Base-by-base conservation (phyloP, 2,113 vertebrate genomes). In the Thamnophis sirtalis region DNA sequence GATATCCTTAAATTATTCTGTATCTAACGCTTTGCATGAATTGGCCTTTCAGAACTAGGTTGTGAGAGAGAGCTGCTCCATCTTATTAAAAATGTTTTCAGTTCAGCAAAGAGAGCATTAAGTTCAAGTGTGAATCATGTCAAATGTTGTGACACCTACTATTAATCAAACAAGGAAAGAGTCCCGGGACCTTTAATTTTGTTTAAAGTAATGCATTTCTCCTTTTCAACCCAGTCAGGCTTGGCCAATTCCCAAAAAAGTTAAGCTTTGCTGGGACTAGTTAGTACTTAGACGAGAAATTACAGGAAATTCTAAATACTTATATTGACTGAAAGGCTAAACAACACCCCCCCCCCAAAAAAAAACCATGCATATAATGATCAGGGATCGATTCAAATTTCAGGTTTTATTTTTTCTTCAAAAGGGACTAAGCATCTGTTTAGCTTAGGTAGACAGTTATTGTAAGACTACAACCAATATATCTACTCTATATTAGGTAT, bases 21-120 rank as follows among this genome's bases (percentile, higher is more conserved):
- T 93, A 91, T 93, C 89, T 95, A 92, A 95, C 92, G 93, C 38
- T 80, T 95, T 94, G 95, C 21, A 0, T 97, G 96, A 94, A 89
- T 90, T 0, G 7, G 85, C 49, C 10, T 4, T 91, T 92, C 87
- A 91, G 55, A 93, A 92, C 89, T 95, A 92, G 93, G 86, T 28
- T 50, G 56, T 58, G 8, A 58, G 43, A 89, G 92, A 90, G 49
- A 33, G 73, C 24, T 93, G 90, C 51, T 88, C 93, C 24, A 2
- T 48, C 90, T 58, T 93, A 93, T 94, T 93, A 92, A 96, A 95
- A 95, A 92, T 24, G 49, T 92, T 95, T 94, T 94, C 58, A 92
- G 48, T 94, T 94, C 68, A 55, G 93, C 90, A 94, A 94, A 96
- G 85, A 88, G 88, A 87, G 49, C 58, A 93, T 84, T 43, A 89